Conservation (phyloP, 2,113 vertebrate genomes). For the Psittacus erithacus region DNA sequence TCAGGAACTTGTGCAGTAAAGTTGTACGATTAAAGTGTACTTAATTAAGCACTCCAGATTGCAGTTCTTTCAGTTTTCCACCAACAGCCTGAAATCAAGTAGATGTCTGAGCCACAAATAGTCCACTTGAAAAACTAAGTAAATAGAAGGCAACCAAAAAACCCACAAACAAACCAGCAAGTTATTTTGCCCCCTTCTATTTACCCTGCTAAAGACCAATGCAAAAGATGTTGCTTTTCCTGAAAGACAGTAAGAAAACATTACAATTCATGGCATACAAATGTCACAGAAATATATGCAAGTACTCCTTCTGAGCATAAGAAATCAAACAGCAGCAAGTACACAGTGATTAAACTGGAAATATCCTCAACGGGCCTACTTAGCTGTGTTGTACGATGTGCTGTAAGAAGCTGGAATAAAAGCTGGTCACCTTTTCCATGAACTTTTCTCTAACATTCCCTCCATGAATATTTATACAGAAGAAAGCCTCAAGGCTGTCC, state of each 20-base stretch:
- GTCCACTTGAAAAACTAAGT: not conserved
- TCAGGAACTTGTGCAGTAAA: not conserved
- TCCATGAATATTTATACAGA: fast-evolving
- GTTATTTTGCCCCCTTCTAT: not conserved
- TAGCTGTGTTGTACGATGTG: fast-evolving
- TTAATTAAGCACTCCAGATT: not conserved
- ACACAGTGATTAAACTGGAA: not conserved
- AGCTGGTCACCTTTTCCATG: not conserved
- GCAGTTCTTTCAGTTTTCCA: not conserved
- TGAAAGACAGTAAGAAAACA: not conserved
- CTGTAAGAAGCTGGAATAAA: not conserved
- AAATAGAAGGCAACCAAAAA: not conserved
- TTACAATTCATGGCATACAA: not conserved
- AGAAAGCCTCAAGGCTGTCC: not conserved
- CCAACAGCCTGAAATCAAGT: not conserved
- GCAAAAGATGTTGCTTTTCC: not conserved
- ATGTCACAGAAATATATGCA: not conserved
- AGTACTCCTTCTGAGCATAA: not conserved
- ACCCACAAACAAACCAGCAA: not conserved
- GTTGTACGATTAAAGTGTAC: not conserved
- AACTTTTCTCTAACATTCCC: not conserved
- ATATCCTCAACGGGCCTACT: not conserved
- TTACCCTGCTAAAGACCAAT: not conserved
- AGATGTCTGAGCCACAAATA: not conserved
- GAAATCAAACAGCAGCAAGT: not conserved